These are phyloP conservation scores for Danio rerio DNA, from an alignment of 2,113 vertebrate species.

Conservation along the genomic window DNA sequence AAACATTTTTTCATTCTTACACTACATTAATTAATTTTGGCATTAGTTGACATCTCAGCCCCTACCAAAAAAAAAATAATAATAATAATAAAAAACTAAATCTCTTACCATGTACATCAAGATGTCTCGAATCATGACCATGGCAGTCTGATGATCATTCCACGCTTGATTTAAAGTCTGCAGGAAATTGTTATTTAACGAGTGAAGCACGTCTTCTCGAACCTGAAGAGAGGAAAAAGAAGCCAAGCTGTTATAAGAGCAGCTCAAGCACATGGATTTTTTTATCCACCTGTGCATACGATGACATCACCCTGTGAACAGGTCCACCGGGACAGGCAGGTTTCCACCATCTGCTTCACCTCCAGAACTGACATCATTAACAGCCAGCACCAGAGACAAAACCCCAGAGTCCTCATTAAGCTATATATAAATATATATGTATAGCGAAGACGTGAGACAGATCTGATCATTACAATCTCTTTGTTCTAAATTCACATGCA, in stretches of 20 bases:
- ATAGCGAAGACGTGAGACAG: conserved; percentile 61
- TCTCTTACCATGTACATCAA: conserved; percentile 96
- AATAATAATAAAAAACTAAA: background rate
- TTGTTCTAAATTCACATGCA: conserved; percentile 20
- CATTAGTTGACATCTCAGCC: no score
- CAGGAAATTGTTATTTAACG: conserved; percentile 96
- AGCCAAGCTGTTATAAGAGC: background rate
- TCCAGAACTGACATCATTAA: conserved; percentile 21
- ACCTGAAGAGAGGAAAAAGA: conserved; percentile 76
- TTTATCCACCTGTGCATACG: background rate
- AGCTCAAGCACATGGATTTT: background rate
- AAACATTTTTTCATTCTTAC: no score
- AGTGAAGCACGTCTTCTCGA: conserved; percentile 92
- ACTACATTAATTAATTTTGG: no score
- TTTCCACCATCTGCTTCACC: background rate
- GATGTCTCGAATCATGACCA: conserved; percentile 99
- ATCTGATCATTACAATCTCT: conserved; percentile 77
- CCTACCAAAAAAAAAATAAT: background rate
- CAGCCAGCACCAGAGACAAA: conserved; percentile 15
- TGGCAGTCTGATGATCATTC: conserved; percentile 97
- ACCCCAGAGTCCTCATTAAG: conserved; percentile 20
- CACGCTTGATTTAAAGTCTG: conserved; percentile 97
- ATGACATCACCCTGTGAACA: conserved; percentile 17
- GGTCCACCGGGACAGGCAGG: background rate
- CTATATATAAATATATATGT: background rate